phyloP scores from a whole-genome alignment of 2,888 invertebrate genomes.

The Chirona hameri region DNA sequence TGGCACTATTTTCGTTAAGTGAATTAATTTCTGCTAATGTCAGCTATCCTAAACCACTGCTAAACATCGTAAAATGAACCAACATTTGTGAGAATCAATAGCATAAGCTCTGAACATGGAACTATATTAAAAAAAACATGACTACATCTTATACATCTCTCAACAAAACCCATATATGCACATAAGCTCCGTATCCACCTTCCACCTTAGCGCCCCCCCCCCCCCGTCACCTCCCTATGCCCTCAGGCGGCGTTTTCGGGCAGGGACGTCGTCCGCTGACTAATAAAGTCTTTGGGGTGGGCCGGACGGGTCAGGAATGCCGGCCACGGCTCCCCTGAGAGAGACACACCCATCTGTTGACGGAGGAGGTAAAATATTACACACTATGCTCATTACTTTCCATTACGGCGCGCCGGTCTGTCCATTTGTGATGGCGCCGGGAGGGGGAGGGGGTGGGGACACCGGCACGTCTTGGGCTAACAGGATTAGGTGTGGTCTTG shows the following conservation, averaged over 20 bases:
- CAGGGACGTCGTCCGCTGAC: not conserved
- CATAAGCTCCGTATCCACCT: too few species aligned
- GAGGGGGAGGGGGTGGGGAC: not conserved
- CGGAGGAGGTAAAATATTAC: not conserved
- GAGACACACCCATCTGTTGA: not conserved
- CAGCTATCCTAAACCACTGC: too few species aligned
- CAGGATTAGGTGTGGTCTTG: too few species aligned
- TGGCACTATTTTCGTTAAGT: too few species aligned
- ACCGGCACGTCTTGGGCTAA: not conserved
- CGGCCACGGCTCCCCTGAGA: not conserved
- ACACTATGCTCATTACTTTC: constrained; percentile 22
- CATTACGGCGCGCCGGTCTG: not conserved
- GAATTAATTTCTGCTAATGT: too few species aligned
- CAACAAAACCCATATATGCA: too few species aligned
- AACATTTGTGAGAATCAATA: too few species aligned
- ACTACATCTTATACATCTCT: too few species aligned
- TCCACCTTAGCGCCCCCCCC: not conserved
- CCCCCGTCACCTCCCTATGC: not conserved
- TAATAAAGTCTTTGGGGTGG: not conserved
- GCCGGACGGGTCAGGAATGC: not conserved
- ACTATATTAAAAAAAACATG: too few species aligned
- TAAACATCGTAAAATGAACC: too few species aligned
- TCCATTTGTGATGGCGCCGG: constrained; percentile 2
- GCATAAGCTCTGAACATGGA: too few species aligned
- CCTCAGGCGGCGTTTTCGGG: not conserved